phyloP scores from a whole-genome alignment of 2,113 vertebrate genomes.

The Atrichornis clamosus region DNA sequence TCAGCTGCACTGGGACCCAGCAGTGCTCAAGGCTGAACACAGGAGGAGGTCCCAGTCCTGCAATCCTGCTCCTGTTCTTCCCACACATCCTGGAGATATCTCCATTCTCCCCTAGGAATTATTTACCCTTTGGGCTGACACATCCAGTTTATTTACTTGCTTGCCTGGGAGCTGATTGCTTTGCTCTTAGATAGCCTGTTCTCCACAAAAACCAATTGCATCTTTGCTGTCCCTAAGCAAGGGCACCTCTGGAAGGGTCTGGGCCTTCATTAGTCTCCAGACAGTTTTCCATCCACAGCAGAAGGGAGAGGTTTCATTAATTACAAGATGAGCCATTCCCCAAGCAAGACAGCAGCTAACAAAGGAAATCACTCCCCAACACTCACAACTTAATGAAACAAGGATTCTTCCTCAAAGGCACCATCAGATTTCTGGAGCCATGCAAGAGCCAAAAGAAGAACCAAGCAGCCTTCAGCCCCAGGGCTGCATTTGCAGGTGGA shows the following conservation, averaged over 20 bases:
- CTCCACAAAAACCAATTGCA: background rate
- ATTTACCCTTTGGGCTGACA: background rate
- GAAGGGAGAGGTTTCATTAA: conserved; percentile 2
- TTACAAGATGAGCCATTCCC: background rate
- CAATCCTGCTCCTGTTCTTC: background rate
- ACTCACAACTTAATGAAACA: background rate
- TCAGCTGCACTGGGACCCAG: background rate
- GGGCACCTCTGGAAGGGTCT: background rate
- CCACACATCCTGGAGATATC: background rate
- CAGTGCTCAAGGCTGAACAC: background rate
- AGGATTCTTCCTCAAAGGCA: background rate
- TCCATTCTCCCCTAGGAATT: background rate
- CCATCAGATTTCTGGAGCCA: conserved; percentile 17
- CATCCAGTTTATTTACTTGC: background rate
- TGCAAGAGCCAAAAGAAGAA: background rate
- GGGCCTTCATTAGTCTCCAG: background rate
- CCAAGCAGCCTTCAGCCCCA: background rate
- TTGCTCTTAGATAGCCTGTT: background rate
- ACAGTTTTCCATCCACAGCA: background rate
- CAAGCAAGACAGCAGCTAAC: background rate
- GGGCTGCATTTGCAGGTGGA: background rate
- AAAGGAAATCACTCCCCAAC: conserved; percentile 13
- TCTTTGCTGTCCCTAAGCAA: background rate
- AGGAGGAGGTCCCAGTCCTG: background rate
- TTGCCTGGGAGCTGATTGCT: background rate